These are phyloP conservation scores for Tethea ocularis DNA, from an alignment of 2,888 invertebrate genomes.

Conservation along the genomic window DNA sequence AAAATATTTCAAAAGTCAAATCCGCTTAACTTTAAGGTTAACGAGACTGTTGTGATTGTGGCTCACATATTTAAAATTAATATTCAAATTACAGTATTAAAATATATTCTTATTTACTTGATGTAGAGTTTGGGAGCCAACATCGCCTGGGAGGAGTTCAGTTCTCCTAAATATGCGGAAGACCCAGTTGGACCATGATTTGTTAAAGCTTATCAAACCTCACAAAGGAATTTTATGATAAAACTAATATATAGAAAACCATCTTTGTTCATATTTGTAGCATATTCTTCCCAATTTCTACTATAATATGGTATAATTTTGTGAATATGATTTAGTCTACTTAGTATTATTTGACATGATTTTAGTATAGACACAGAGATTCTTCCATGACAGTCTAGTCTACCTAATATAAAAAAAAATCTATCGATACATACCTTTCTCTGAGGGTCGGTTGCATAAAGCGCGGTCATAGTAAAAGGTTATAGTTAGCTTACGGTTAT, in stretches of 20 bases:
- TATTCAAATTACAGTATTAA: slow-evolving; percentile 51
- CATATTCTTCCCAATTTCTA: no score
- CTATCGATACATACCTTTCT: no score
- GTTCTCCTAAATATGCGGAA: neutral
- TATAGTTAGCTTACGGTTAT: no score
- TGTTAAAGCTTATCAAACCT: neutral
- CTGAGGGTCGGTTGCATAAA: no score
- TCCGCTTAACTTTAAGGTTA: slow-evolving; percentile 68
- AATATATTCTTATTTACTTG: slow-evolving; percentile 28
- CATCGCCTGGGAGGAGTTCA: neutral
- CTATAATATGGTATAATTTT: no score
- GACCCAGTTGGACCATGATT: neutral
- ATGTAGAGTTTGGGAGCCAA: slow-evolving; percentile 10
- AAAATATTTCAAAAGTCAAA: slow-evolving; percentile 54
- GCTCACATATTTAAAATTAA: slow-evolving; percentile 67
- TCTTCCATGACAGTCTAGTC: no score
- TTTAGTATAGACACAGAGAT: no score
- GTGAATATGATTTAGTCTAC: no score
- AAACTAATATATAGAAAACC: neutral
- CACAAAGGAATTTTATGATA: neutral
- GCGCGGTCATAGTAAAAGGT: no score
- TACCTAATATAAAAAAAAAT: no score
- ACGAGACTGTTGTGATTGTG: slow-evolving; percentile 67
- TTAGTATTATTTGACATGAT: no score
- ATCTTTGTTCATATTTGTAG: no score